A percentile compares a stretch with the other conserved stretches of the same genome.
Conservation (phyloP, 2,888 invertebrate genomes). For the Tenthredo amoena region DNA sequence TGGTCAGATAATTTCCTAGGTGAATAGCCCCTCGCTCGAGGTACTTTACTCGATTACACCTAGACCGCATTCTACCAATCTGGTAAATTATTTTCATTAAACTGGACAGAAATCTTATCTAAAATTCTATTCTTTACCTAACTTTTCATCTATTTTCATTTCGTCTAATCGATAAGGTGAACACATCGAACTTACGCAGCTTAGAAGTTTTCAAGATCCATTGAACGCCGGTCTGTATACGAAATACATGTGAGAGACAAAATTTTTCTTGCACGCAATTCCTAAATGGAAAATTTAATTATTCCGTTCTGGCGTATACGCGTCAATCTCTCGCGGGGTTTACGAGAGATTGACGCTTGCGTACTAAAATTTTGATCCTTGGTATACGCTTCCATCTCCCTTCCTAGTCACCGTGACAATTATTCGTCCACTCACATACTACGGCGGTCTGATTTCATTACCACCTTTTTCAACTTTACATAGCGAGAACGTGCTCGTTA, state of each 20-base stretch:
- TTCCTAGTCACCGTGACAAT: conserved; percentile 25
- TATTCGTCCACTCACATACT: conserved; percentile 15
- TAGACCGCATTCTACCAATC: too few species aligned
- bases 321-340: conserved; percentile 1
- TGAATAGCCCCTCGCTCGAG: too few species aligned
- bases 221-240: background rate
- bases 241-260: background rate
- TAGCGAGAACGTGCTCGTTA: conserved; percentile 28
- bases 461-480: conserved; percentile 20
- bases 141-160: too few species aligned
- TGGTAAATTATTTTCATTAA: too few species aligned
- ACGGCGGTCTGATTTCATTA: conserved; percentile 27
- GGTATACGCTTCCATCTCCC: background rate
- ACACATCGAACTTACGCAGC: background rate
- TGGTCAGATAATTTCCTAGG: too few species aligned
- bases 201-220: background rate
- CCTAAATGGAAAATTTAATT: background rate
- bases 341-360: background rate
- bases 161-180: too few species aligned
- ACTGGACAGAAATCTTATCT: background rate
- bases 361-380: background rate
- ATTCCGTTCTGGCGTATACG: background rate
- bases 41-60: too few species aligned
- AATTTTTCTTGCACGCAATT: conserved; percentile 9
- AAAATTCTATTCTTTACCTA: background rate